Evolutionary conservation across 2,797 vertebrate species (phyloP).

Genomic region (Hipposideros larvatus): DNA sequence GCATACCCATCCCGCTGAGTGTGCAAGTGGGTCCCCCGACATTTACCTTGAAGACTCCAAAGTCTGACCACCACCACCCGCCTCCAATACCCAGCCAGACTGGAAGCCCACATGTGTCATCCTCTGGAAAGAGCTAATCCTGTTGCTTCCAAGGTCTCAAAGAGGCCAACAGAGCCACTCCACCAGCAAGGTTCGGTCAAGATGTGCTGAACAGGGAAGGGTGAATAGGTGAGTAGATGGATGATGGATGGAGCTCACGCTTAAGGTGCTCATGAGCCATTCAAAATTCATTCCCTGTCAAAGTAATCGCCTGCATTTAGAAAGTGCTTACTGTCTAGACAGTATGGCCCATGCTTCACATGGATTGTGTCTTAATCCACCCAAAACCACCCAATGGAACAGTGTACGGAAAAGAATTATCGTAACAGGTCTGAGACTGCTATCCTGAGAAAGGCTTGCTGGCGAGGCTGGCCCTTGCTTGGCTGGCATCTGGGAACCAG

Average conservation of each 20-base stretch:
- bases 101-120: accelerated
- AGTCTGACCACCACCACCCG: background rate
- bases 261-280: background rate
- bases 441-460: background rate
- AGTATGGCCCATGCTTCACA: background rate
- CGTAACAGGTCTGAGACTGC: background rate
- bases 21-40: background rate
- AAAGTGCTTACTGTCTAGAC: background rate
- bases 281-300: background rate
- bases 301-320: background rate
- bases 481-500: background rate
- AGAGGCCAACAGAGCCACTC: background rate
- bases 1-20: accelerated
- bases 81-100: background rate
- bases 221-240: accelerated
- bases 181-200: background rate
- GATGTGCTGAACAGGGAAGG: background rate
- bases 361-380: background rate
- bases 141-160: background rate
- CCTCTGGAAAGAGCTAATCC: background rate
- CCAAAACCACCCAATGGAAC: background rate
- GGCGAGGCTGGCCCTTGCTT: background rate
- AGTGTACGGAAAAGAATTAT: background rate
- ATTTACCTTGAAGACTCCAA: background rate
- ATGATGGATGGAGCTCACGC: background rate